phyloP scores from a whole-genome alignment of 2,113 vertebrate genomes.

The Cnemophilus loriae region DNA sequence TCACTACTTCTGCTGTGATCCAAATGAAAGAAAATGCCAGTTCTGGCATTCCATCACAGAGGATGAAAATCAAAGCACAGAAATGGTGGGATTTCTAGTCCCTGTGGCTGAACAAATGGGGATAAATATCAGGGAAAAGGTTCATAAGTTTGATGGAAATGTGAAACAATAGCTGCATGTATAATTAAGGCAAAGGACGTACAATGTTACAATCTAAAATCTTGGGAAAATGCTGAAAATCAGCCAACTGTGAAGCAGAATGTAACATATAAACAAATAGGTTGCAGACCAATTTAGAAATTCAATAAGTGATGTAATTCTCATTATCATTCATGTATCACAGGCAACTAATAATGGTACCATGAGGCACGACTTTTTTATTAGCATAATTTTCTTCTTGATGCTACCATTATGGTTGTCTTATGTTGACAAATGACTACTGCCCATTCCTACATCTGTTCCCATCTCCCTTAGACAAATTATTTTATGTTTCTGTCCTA shows the following conservation, averaged over 20 bases:
- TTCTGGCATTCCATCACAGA: neutral
- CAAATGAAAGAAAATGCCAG: neutral
- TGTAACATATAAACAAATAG: neutral
- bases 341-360: neutral
- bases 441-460: constrained; percentile 42
- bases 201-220: neutral
- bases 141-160: neutral
- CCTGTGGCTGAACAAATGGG: neutral
- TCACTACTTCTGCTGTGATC: neutral
- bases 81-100: neutral
- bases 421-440: constrained; percentile 46
- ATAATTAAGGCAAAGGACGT: neutral
- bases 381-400: constrained; percentile 44
- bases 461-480: neutral
- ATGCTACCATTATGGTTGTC: constrained; percentile 21
- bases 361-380: constrained; percentile 12
- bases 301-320: constrained; percentile 10
- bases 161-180: neutral
- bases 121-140: neutral
- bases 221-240: neutral
- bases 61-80: neutral
- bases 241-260: neutral
- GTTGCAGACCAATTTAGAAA: neutral
- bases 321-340: constrained; percentile 30
- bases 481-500: neutral